Base-by-base conservation (phyloP, 2,113 vertebrate genomes). In the Loxodonta africana region DNA sequence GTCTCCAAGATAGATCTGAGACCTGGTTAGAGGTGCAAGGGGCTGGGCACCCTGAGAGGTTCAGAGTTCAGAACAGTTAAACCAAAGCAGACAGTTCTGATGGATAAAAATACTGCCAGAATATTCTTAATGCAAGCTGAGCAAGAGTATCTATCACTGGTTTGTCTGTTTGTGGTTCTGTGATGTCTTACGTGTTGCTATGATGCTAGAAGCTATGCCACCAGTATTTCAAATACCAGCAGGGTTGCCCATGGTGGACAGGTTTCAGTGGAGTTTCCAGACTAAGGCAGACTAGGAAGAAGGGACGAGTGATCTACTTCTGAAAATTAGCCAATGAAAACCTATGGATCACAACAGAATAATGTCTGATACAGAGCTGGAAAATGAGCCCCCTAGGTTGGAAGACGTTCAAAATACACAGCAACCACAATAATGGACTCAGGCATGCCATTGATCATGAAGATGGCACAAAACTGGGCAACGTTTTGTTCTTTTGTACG, bases 31-130 rank as follows among this genome's bases (percentile, higher is more conserved):
- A 95, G 60, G 44, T 94, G 73, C 23, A 17, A 7, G 57, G 53
- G 53, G 41, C 46, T 37, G 26, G 30, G 53, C 44, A 93, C 30
- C 62, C 87, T 95, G 48, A 9, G 23, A 11, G 80, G 3, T 88
- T 95, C 46, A 92, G 85, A 69, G 83, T 94, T 95, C 95, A 96
- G 33, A 97, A 90, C 57, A 76, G 63, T 88, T 89, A 78, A 97
- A 94, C 73, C 83, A 77, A 51, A 3, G 28, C 15, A 76, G 83
- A 86, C 48, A 95, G 46, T n/a, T 86, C 67, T 86, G 78, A 94
- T 14, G 11, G 73, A 71, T 86, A 51, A 69, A 95, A 96, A 91
- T 30, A 86, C 28, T 83, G 26, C 73, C 82, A 77, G 62, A 90
- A 90, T 18, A 90, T 51, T 74, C 65, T 90, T 88, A 91, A 87